A percentile compares a stretch with the other conserved stretches of the same genome.
These are phyloP conservation scores for Holcopasites calliopsidis DNA, from an alignment of 1,140 invertebrate genomes.

Conservation along the genomic window DNA sequence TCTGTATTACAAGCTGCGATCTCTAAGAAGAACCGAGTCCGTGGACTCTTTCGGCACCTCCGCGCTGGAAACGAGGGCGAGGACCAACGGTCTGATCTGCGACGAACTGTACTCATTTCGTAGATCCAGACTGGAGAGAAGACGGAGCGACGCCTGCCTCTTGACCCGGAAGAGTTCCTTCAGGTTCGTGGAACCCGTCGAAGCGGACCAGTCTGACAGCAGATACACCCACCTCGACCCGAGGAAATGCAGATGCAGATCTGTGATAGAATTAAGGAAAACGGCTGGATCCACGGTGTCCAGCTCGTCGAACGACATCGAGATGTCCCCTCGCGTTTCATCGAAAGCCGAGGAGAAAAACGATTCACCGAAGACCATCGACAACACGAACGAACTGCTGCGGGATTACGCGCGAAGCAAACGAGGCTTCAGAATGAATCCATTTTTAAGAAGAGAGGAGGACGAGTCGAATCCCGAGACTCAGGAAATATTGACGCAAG, in stretches of 20 bases:
- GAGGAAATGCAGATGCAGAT: constrained; percentile 52
- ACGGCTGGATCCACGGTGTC: constrained; percentile 34
- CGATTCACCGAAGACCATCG: constrained; percentile 28
- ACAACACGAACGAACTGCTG: constrained; percentile 80
- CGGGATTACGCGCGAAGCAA: constrained; percentile 84
- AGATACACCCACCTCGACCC: not conserved
- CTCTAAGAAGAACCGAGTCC: constrained; percentile 35
- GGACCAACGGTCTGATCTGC: not conserved
- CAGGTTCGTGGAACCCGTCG: constrained; percentile 49
- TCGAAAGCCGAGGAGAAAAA: constrained; percentile 20
- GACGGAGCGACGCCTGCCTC: constrained; percentile 70
- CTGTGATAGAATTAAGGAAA: constrained; percentile 64
- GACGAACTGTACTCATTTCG: constrained; percentile 12
- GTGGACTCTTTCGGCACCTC: constrained; percentile 5
- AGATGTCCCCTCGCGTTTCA: constrained; percentile 12
- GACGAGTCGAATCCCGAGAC: constrained; percentile 65
- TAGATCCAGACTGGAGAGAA: constrained; percentile 25
- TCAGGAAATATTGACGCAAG: constrained; percentile 82
- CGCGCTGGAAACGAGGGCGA: not conserved
- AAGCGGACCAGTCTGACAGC: constrained; percentile 25
- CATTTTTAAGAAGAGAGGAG: constrained; percentile 67
- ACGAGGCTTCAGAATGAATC: constrained; percentile 79
- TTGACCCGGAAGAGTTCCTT: constrained; percentile 57
- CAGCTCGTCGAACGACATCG: constrained; percentile 6
- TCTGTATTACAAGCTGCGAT: constrained; percentile 30